phyloP scores from a whole-genome alignment of 1,140 invertebrate species.

The Drosophila quadrilineata region DNA sequence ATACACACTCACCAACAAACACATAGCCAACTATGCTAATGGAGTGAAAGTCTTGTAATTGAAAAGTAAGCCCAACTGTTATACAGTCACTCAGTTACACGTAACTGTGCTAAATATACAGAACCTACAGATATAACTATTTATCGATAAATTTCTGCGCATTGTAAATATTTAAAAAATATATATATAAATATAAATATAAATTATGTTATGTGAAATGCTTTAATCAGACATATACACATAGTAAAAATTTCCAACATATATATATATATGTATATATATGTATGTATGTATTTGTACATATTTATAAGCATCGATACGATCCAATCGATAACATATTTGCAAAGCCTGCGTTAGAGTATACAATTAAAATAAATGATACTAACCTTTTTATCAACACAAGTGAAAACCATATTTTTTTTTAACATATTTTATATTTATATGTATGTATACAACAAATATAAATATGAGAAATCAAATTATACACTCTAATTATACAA shows the following conservation, averaged over 20 bases:
- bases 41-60: constrained; percentile 33
- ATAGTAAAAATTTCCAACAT: constrained; percentile 32
- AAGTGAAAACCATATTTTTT: constrained; percentile 7
- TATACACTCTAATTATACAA: constrained; percentile 21
- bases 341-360: too few relatives aligned
- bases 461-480: constrained; percentile 2
- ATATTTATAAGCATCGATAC: not conserved
- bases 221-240: constrained; percentile 38
- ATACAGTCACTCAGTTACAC: constrained; percentile 39
- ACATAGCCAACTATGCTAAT: too few relatives aligned
- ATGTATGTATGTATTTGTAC: not conserved
- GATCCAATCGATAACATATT: too few relatives aligned
- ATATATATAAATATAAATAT: constrained; percentile 11
- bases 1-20: not conserved
- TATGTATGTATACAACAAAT: constrained; percentile 18
- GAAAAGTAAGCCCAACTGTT: constrained; percentile 40
- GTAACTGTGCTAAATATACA: constrained; percentile 17
- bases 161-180: constrained; percentile 39
- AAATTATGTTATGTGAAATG: constrained; percentile 15
- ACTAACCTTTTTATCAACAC: not conserved
- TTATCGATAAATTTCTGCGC: constrained; percentile 11
- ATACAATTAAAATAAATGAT: not conserved
- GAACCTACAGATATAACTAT: constrained; percentile 20
- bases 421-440: constrained; percentile 31
- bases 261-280: constrained; percentile 7